These are phyloP conservation scores for Callipepla squamata DNA, from an alignment of 2,113 vertebrate genomes.

Conservation along the genomic window DNA sequence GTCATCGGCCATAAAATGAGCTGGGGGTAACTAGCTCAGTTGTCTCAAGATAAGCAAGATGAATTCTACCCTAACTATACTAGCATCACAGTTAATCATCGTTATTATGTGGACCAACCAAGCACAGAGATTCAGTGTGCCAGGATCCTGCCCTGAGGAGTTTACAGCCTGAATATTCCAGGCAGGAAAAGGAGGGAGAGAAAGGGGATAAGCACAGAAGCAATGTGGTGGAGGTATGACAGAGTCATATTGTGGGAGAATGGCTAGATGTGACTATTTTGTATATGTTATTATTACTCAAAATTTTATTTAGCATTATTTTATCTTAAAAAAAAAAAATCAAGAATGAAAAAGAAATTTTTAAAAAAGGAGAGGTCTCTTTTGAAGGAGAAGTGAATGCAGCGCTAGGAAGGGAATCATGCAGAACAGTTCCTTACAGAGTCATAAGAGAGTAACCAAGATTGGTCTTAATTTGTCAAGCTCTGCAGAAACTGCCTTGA, in stretches of 20 bases:
- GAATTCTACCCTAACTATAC: neutral
- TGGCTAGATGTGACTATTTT: neutral
- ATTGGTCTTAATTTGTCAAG: neutral
- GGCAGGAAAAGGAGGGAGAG: neutral
- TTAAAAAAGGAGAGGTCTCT: neutral
- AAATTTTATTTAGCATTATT: too few species aligned
- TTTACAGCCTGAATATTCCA: neutral
- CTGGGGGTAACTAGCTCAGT: neutral
- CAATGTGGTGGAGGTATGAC: neutral
- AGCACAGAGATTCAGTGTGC: neutral
- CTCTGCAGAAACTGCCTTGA: neutral
- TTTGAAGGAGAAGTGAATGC: neutral
- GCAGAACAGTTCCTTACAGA: neutral
- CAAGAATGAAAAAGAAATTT: too few species aligned
- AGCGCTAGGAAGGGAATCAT: neutral
- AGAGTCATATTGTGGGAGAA: neutral
- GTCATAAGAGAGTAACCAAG: neutral
- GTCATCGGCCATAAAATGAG: neutral
- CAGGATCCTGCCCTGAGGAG: neutral
- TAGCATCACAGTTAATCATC: neutral
- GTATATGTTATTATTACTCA: neutral
- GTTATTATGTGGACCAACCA: neutral
- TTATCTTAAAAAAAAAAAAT: neutral
- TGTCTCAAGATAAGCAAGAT: slow-evolving; percentile 7
- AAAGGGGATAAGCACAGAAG: neutral